Base-by-base conservation (phyloP, 2,888 invertebrate genomes). In the Mayetiola destructor region DNA sequence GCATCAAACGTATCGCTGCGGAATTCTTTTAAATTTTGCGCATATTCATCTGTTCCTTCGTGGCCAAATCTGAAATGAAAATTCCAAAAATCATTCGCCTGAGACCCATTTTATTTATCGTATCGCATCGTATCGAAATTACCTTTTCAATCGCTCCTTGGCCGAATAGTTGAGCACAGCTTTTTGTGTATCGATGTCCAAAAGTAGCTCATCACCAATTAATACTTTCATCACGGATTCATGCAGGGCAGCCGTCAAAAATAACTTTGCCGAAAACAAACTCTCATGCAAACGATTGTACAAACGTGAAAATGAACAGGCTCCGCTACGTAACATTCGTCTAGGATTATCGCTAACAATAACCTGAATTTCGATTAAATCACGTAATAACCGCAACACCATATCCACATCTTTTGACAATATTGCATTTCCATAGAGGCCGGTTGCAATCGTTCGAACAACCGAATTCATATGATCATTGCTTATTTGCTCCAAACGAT, bases 161-260 rank as follows among this genome's bases (percentile, higher is more conserved):
- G 55, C 58, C 5, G 64, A 63, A 30, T 69, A 66, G 59, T 66
- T 68, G 52, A 66, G 65, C 37, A 71, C 76, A 57, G 84, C 81
- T 68, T 93, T 93, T 61, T 86, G 84, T 0, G 92, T 89, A 72
- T 96, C 94, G 35, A 93, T 82, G 68, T 96, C 95, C 56, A 95
- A 77, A 72, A 88, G 90, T 72, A 84, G 84, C 67, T 95, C 93
- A 66, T 91, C 91, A 63, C 91, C 90, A 69, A 88, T 88, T 37
- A 97, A 76, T 48, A 96, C 80, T 57, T 85, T 80, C 81, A 95
- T 87, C 55, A 97, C 85, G 0, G 97, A 94, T 48, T 84, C 85
- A 70, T 93, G 88, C 12, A 97, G 77, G 0, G 94, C 89, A 1
- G 94, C 89, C 2, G 92, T 87, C 21, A 99, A 79, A 74, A 96